These are phyloP conservation scores for Nycteola revayana DNA, from an alignment of 2,888 invertebrate species.

Conservation along the genomic window DNA sequence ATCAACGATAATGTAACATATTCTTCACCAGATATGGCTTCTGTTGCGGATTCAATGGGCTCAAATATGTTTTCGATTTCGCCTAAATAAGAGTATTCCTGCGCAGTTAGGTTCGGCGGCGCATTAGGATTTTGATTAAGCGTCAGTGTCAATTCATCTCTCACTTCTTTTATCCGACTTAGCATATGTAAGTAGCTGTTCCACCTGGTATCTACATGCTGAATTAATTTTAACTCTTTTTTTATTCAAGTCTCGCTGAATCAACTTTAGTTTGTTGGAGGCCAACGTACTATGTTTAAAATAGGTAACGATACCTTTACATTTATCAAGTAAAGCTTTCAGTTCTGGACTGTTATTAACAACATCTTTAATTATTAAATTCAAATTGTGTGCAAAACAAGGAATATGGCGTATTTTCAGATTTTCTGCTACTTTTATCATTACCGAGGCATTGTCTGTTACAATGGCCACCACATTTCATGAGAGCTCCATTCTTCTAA, in stretches of 20 bases:
- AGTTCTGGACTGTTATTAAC: not conserved
- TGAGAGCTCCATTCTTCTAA: conserved; percentile 10
- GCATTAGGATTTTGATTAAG: conserved; percentile 8
- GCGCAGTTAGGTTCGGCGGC: conserved; percentile 8
- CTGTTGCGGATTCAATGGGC: conserved; percentile 7
- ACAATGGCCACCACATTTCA: conserved; percentile 9
- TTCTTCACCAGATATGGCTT: conserved; percentile 10
- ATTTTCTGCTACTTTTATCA: conserved; percentile 9
- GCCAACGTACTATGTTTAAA: conserved; percentile 10
- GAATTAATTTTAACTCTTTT: conserved; percentile 6
- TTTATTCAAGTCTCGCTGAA: conserved; percentile 4
- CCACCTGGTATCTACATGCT: conserved; percentile 12
- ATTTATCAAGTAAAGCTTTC: conserved; percentile 4
- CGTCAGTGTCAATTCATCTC: conserved; percentile 9
- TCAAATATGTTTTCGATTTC: conserved; percentile 10
- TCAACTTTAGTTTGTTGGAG: conserved; percentile 3
- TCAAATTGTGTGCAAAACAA: conserved; percentile 12
- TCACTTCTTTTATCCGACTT: conserved; percentile 5
- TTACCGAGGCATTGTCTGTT: conserved; percentile 8
- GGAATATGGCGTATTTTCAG: conserved; percentile 9
- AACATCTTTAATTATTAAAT: conserved; percentile 8
- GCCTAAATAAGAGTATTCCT: conserved; percentile 6
- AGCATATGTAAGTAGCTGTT: conserved; percentile 10
- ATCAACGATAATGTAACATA: conserved; percentile 6
- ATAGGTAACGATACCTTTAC: conserved; percentile 7